phyloP scores from a whole-genome alignment of 2,888 invertebrate genomes.

The Caenorhabditis sinica region DNA sequence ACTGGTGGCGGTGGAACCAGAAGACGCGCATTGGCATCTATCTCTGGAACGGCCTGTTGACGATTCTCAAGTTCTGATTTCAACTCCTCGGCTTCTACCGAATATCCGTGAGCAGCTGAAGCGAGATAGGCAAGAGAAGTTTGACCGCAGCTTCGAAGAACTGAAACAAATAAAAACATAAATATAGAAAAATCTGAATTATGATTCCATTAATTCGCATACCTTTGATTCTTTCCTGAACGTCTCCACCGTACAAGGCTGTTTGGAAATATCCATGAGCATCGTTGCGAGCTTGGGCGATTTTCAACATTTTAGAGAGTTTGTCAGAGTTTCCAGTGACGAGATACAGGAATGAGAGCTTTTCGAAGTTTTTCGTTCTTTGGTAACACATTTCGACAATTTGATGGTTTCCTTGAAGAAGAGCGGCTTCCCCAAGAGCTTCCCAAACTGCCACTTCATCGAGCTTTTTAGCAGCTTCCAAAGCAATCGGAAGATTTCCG shows the following conservation, averaged over 20 bases:
- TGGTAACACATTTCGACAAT: slow-evolving; percentile 99
- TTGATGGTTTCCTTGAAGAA: slow-evolving; percentile 89
- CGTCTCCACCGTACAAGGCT: slow-evolving; percentile 93
- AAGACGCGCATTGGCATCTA: slow-evolving; percentile 89
- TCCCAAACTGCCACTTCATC: slow-evolving; percentile 98
- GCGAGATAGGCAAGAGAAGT: slow-evolving; percentile 92
- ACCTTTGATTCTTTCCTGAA: slow-evolving; percentile 90
- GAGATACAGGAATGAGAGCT: slow-evolving; percentile 96
- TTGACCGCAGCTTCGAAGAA: slow-evolving; percentile 87
- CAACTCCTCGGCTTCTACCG: slow-evolving; percentile 90
- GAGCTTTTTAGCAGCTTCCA: slow-evolving; percentile 95
- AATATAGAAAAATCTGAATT: background rate
- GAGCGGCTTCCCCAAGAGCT: slow-evolving; percentile 93
- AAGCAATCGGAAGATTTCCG: slow-evolving; percentile 96
- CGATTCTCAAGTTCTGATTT: slow-evolving; percentile 82
- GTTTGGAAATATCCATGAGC: slow-evolving; percentile 97
- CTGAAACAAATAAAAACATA: slow-evolving; percentile 79
- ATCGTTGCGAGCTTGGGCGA: slow-evolving; percentile 98
- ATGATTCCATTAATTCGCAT: slow-evolving; percentile 73
- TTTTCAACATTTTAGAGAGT: slow-evolving; percentile 98
- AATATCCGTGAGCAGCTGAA: slow-evolving; percentile 93
- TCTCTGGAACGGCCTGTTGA: slow-evolving; percentile 87
- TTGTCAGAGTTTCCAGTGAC: slow-evolving; percentile 98
- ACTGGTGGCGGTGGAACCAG: slow-evolving; percentile 94
- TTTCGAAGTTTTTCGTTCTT: slow-evolving; percentile 98